These are phyloP conservation scores for Drosophila mulleri DNA, from an alignment of 2,888 invertebrate genomes.

Conservation along the genomic window DNA sequence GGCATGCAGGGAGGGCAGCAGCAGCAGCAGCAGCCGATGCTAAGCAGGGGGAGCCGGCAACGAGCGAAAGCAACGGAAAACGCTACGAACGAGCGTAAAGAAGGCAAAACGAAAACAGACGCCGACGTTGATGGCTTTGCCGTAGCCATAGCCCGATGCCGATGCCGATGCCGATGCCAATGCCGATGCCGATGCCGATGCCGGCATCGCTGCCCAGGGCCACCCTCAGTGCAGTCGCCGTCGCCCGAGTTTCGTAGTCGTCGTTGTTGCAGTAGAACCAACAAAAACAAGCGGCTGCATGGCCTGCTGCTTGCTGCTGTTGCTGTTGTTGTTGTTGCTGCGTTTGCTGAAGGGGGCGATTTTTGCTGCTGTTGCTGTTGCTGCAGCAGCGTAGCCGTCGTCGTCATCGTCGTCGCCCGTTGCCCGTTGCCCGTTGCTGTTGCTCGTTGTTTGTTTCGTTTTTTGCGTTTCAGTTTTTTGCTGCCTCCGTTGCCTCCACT, in stretches of 20 bases:
- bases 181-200: conserved; percentile 34
- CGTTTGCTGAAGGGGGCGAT: conserved; percentile 73
- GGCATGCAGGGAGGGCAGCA: not conserved
- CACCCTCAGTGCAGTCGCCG: conserved; percentile 54
- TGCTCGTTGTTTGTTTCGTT: conserved; percentile 63
- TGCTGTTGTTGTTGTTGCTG: conserved; percentile 48
- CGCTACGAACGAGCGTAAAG: conserved; percentile 41
- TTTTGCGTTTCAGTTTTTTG: conserved; percentile 62
- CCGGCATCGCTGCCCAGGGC: conserved; percentile 60
- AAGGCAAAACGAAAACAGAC: conserved; percentile 43
- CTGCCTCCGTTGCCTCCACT: conserved; percentile 53
- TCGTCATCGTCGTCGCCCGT: not conserved
- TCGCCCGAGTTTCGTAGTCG: conserved; percentile 60
- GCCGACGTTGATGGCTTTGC: conserved; percentile 40
- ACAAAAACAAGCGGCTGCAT: conserved; percentile 51
- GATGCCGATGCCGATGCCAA: conserved; percentile 30
- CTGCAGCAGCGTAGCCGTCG: conserved; percentile 30
- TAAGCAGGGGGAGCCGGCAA: conserved; percentile 18
- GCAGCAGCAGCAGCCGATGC: not conserved
- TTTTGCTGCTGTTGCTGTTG: conserved; percentile 70
- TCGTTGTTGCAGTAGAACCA: conserved; percentile 57
- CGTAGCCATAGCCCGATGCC: conserved; percentile 32
- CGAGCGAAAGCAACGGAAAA: conserved; percentile 51
- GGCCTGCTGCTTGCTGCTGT: conserved; percentile 42
- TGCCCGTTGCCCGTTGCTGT: conserved; percentile 22